phyloP scores from a whole-genome alignment of 2,888 invertebrate genomes.

The Hyles lineata region DNA sequence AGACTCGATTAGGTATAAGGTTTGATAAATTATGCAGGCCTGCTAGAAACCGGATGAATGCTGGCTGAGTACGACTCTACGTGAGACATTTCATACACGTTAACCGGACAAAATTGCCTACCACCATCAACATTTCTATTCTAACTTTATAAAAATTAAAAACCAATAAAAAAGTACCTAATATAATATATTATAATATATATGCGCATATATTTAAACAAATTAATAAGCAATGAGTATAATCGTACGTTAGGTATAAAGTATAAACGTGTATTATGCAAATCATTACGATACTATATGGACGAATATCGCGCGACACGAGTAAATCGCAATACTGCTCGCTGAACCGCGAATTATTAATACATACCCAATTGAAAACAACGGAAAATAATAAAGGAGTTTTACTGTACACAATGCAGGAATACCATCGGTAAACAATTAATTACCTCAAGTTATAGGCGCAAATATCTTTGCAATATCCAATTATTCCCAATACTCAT shows the following conservation, averaged over 20 bases:
- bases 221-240: conserved; percentile 1
- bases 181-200: neutral
- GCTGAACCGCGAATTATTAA: neutral
- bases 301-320: neutral
- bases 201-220: neutral
- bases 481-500: too few relatives aligned
- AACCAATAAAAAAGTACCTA: too few relatives aligned
- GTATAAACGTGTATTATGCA: neutral
- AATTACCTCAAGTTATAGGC: too few relatives aligned
- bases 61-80: too few relatives aligned
- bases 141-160: too few relatives aligned
- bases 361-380: neutral
- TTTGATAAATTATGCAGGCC: too few relatives aligned
- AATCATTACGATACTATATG: neutral
- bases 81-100: too few relatives aligned
- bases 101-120: too few relatives aligned
- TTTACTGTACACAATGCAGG: neutral
- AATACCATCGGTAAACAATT: neutral
- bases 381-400: neutral
- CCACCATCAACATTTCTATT: too few relatives aligned
- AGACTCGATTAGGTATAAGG: too few relatives aligned
- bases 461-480: too few relatives aligned
- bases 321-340: neutral
- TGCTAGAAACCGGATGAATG: too few relatives aligned
- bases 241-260: neutral